Percentiles rank a stretch among this genome's conserved stretches.
Evolutionary conservation across 2,888 invertebrate genomes (phyloP).

Genomic region (Mesorhabditis belari): DNA sequence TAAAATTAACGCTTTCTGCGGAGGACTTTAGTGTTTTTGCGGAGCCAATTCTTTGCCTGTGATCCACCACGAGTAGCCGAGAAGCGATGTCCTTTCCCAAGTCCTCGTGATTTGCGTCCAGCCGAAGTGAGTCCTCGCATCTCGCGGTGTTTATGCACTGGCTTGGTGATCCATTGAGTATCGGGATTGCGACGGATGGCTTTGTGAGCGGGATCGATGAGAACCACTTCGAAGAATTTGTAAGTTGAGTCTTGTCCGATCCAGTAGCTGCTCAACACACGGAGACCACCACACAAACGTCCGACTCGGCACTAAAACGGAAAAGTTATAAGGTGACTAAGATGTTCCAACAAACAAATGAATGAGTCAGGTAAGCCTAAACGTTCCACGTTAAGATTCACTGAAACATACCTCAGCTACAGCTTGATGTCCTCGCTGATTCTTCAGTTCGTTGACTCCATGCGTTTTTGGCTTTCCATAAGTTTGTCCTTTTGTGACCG

Average conservation of each 20-base stretch:
- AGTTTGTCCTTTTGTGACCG: conserved; percentile 82
- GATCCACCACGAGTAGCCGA: no score
- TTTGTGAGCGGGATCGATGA: no score
- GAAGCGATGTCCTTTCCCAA: no score
- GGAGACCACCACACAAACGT: conserved; percentile 82
- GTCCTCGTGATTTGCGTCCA: conserved; percentile 88
- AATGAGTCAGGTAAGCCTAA: no score
- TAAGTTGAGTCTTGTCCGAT: conserved; percentile 97
- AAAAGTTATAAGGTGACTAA: no score
- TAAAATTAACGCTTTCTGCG: conserved; percentile 77
- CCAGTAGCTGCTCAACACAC: conserved; percentile 98
- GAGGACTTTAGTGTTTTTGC: conserved; percentile 84
- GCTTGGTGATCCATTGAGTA: conserved; percentile 92
- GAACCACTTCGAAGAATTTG: conserved; percentile 97
- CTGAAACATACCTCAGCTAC: conserved; percentile 79
- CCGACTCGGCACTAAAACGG: conserved; percentile 83
- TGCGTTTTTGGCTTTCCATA: conserved; percentile 99
- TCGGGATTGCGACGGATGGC: no score
- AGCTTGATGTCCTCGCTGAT: conserved; percentile 83
- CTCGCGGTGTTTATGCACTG: conserved; percentile 96
- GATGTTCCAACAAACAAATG: no score
- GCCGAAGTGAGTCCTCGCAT: conserved; percentile 93
- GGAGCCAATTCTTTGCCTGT: no score
- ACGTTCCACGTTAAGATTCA: no score
- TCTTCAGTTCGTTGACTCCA: conserved; percentile 97